Base-by-base conservation (phyloP, 2,113 vertebrate species). In the Motacilla alba region DNA sequence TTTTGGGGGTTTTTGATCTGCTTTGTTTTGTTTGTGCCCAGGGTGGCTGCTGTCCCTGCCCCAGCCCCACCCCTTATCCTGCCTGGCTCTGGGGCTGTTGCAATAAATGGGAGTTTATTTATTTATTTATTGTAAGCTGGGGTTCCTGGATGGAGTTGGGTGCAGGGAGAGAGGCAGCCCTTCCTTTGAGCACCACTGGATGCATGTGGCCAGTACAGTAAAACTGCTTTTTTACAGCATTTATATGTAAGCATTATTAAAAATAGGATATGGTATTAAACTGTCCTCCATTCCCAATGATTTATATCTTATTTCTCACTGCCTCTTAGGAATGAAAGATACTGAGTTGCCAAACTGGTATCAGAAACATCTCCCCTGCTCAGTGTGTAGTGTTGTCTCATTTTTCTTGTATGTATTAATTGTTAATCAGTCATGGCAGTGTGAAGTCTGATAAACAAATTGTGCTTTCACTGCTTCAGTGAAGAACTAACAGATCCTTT, bases 341-440 rank as follows among this genome's bases (percentile, higher is more conserved):
- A 59, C 30, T 5, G 13, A 85, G 47, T 31, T 56, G 47, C 67
- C 47, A 56, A 69, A 73, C 21, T 44, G 30, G 24, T 86, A 68
- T 70, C 72, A 72, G 56, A 82, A 83, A 74, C 44, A 43, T 78
- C 75, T 92, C 33, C 72, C 9, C 39, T 88, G 26, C 77, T 82
- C 67, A 44, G 27, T 62, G 8, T 56, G 28, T 46, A 67, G 26
- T 31, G 37, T 64, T 82, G 41, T 91, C 76, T 91, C 55, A 63
- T 91, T 94, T 93, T 66, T 90, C 55, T 91, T 95, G 84, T 84
- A 60, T 75, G 50, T 62, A 75, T 95, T 94, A 95, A 91, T 92
- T 89, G 93, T 94, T 94, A 93, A 95, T 89, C 83, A 83, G 93
- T 94, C 74, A 79, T 41, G 47, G 74, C 76, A 50, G 37, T 69